Conservation (phyloP, 2,888 invertebrate species). For the Hedychridium roseum region DNA sequence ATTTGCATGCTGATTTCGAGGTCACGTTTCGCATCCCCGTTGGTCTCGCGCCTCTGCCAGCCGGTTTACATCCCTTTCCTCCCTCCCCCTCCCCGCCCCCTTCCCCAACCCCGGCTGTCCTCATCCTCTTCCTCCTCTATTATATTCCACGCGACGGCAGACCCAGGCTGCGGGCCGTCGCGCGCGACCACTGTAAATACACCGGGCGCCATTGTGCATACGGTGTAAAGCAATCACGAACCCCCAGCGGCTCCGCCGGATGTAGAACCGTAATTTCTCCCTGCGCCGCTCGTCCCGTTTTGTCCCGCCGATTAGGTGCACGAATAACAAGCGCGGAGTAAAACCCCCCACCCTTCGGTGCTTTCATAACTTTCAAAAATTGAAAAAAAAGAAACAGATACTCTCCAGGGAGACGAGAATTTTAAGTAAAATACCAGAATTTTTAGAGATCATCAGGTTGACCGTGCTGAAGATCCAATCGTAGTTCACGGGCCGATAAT, state of each 20-base stretch:
- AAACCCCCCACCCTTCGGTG: too few relatives aligned
- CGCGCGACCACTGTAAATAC: too few relatives aligned
- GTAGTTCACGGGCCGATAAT: conserved; percentile 34
- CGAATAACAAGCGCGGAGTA: conserved; percentile 46
- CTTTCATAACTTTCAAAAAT: too few relatives aligned
- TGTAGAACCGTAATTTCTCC: conserved; percentile 44
- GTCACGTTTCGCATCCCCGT: conserved; percentile 47
- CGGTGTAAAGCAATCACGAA: conserved; percentile 41
- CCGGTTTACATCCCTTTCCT: background rate
- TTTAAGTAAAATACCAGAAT: too few relatives aligned
- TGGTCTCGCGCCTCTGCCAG: conserved; percentile 23
- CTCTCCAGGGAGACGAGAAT: conserved; percentile 8
- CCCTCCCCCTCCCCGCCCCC: conserved; percentile 17
- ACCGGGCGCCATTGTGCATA: too few relatives aligned
- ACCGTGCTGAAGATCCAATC: conserved; percentile 43
- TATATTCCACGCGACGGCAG: too few relatives aligned
- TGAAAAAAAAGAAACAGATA: too few relatives aligned
- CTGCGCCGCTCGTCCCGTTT: conserved; percentile 50
- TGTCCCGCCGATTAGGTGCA: conserved; percentile 49
- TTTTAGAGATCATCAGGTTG: too few relatives aligned
- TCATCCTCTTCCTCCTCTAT: too few relatives aligned
- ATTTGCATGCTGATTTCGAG: conserved; percentile 62
- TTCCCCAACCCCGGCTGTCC: too few relatives aligned
- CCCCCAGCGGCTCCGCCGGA: conserved; percentile 28
- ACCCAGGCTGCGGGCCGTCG: too few relatives aligned